Evolutionary conservation across 2,888 invertebrate genomes (phyloP), one percentile per base, ranked within the genome.

Genomic region (Lepetodrilus schrolli): DNA sequence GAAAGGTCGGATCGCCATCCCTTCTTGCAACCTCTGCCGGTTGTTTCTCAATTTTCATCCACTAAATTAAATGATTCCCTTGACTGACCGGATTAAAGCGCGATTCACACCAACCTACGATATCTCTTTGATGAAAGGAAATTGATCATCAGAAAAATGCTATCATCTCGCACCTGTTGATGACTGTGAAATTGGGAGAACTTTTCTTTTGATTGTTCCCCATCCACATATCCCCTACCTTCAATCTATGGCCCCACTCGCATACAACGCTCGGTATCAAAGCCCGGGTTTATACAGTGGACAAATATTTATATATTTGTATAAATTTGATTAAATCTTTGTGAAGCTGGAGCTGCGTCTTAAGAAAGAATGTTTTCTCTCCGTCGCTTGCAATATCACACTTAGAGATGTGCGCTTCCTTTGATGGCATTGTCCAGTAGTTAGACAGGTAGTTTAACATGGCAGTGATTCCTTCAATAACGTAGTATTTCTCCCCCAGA

Each of bases 281-380:
- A 68, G 68, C 68, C 68, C 30, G 26, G 47, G 21, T 68, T 68
- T 68, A 68, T 68, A 23, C 47, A 23, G 26, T 26, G 43, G 47
- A 68, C 68, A 68, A 68, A 68, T 68, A 68, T 68, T 68, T 68
- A 68, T 68, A 68, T 68, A 68, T 68, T 68, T 68, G 68, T 68
- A 47, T 21, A 68, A 68, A 68, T 68, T 68, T 68, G 68, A 68
- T 68, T 68, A 68, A 68, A 68, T 68, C 68, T 68, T 68, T 68
- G 68, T 68, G 43, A 47, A 34, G 26, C 47, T 23, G 68, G 47
- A 43, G 30, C 68, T 26, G 23, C 26, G 68, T 68, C 68, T 68
- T 68, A 68, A 30, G 43, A 23, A 43, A 47, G 68, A 68, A 68
- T 68, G 68, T 68, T 68, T 38, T 30, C 68, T 23, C 48, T 8